phyloP scores from a whole-genome alignment of 2,888 invertebrate species.

The Cheilosia soror region DNA sequence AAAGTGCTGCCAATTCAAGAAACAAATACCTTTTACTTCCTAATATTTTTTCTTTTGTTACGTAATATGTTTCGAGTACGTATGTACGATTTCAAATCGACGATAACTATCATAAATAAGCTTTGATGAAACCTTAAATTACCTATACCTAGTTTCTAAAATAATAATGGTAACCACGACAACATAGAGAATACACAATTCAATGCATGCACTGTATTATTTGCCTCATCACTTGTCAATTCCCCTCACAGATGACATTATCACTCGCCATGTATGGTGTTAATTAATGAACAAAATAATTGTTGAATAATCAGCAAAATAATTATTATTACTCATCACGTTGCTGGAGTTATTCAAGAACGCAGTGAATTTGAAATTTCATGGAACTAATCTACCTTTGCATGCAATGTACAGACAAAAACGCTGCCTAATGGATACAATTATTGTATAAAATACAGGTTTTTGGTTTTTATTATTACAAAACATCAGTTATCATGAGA shows the following conservation, averaged over 20 bases:
- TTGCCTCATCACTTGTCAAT: slow-evolving; percentile 18
- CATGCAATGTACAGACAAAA: slow-evolving; percentile 16
- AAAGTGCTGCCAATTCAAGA: no score
- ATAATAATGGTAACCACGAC: slow-evolving; percentile 2
- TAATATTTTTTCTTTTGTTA: no score
- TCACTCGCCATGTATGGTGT: slow-evolving; percentile 29
- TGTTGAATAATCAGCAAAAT: slow-evolving; percentile 47
- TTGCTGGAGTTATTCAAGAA: slow-evolving; percentile 27
- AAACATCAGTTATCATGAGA: background rate
- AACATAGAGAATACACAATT: background rate
- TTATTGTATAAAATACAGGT: slow-evolving; percentile 11
- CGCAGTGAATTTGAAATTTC: slow-evolving; percentile 36
- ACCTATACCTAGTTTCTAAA: background rate
- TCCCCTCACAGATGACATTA: slow-evolving; percentile 44
- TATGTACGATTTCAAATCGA: no score
- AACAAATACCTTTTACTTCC: no score
- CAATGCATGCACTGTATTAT: slow-evolving; percentile 14
- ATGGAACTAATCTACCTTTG: slow-evolving; percentile 37
- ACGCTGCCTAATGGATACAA: slow-evolving; percentile 8
- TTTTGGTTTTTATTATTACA: background rate
- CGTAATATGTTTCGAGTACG: no score
- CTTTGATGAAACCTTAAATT: background rate
- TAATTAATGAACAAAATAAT: slow-evolving; percentile 53
- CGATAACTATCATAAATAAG: no score
- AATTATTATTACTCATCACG: slow-evolving; percentile 38